Percentiles rank a stretch among this genome's conserved stretches.
Conservation (phyloP, 2,797 vertebrate species). For the Gephyroberyx darwinii region DNA sequence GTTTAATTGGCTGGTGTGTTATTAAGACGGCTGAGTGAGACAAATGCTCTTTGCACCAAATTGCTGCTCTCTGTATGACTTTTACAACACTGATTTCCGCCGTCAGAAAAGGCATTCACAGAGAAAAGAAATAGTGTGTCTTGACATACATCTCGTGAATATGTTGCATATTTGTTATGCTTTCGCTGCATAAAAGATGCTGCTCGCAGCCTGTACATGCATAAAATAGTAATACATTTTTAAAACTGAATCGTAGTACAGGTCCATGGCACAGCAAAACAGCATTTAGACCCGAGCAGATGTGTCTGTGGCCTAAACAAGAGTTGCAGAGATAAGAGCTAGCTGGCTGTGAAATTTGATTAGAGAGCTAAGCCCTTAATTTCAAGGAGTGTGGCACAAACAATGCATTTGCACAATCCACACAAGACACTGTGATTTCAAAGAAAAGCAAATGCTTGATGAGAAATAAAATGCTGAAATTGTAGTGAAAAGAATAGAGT, state of each 20-base stretch:
- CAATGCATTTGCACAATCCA: conserved; percentile 64
- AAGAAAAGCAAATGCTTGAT: conserved; percentile 58
- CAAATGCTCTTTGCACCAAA: conserved; percentile 56
- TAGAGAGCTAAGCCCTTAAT: conserved; percentile 65
- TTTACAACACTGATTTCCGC: conserved; percentile 24
- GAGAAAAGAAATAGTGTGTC: conserved; percentile 40
- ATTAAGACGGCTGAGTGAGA: conserved; percentile 58
- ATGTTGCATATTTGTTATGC: conserved; percentile 46
- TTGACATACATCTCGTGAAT: conserved; percentile 38
- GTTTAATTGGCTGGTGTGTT: conserved; percentile 70
- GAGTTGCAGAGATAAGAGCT: conserved; percentile 66
- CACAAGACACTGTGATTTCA: conserved; percentile 60
- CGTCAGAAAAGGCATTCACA: conserved; percentile 48
- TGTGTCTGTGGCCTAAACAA: conserved; percentile 57
- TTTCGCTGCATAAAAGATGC: conserved; percentile 33
- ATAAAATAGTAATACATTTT: conserved; percentile 30
- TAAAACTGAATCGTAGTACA: conserved; percentile 39
- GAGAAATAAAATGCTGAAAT: conserved; percentile 46
- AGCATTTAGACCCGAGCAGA: conserved; percentile 50
- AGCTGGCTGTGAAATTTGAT: conserved; percentile 69
- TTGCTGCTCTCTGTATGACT: conserved; percentile 25
- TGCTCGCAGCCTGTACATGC: conserved; percentile 23
- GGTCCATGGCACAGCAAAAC: conserved; percentile 38
- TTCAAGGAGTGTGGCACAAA: conserved; percentile 63
- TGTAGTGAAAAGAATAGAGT: conserved; percentile 32